Conservation (phyloP, 2,797 vertebrate species). For the Chiropotes sagulatus region DNA sequence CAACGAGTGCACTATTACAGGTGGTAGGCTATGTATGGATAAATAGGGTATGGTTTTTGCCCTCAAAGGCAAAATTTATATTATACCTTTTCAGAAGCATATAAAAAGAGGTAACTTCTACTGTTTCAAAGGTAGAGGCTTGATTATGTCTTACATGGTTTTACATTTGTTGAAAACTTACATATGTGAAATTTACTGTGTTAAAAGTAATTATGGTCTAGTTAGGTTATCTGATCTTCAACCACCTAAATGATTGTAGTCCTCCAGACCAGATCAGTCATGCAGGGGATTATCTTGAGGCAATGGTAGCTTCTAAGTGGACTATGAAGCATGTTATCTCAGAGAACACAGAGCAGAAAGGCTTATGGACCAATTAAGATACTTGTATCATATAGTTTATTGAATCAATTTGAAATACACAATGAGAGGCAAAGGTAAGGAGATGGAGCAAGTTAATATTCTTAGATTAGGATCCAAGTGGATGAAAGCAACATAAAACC, state of each 20-base stretch:
- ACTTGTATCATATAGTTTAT: background rate
- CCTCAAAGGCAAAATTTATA: background rate
- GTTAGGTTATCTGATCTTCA: background rate
- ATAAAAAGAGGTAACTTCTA: background rate
- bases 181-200: background rate
- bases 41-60: background rate
- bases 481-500: background rate
- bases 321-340: background rate
- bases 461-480: background rate
- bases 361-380: background rate
- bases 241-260: background rate
- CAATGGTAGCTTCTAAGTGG: background rate
- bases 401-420: background rate
- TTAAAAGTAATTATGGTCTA: background rate
- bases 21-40: background rate
- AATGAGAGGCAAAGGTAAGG: background rate
- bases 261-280: background rate
- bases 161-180: slow-evolving; percentile 30
- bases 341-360: background rate
- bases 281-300: background rate
- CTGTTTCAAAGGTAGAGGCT: background rate
- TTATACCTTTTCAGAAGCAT: background rate
- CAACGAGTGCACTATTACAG: background rate
- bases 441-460: background rate
- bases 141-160: background rate